phyloP scores from a whole-genome alignment of 2,888 invertebrate genomes.

The Petrolisthes manimaculis region DNA sequence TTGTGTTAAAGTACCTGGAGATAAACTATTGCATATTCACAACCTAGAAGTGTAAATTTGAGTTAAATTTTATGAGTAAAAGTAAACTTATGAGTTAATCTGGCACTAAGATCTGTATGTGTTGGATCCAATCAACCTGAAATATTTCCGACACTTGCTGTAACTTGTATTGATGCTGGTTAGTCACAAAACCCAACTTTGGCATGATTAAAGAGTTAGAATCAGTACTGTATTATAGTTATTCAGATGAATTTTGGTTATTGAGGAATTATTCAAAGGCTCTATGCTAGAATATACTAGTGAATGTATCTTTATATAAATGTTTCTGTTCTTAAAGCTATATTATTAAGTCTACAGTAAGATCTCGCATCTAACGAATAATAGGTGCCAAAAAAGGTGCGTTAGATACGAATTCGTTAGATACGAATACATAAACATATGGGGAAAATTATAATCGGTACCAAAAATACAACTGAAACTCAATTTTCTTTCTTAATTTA shows the following conservation, averaged over 20 bases:
- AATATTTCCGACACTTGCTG: conserved; percentile 12
- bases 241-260: conserved; percentile 5
- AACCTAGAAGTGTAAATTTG: background rate
- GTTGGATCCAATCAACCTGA: conserved; percentile 44
- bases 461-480: too few relatives aligned
- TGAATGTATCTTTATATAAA: background rate
- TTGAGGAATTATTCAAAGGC: background rate
- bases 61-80: conserved; percentile 8
- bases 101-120: conserved; percentile 37
- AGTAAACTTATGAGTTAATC: conserved; percentile 2
- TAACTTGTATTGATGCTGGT: conserved; percentile 17
- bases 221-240: background rate
- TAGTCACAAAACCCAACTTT: conserved; percentile 28
- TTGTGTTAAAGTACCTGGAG: background rate
- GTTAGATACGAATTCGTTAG: too few relatives aligned
- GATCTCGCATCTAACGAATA: too few relatives aligned
- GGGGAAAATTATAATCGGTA: too few relatives aligned
- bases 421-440: too few relatives aligned
- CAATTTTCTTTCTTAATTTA: too few relatives aligned
- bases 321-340: conserved; percentile 38
- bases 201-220: conserved; percentile 2
- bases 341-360: conserved; percentile 49
- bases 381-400: too few relatives aligned
- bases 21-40: background rate
- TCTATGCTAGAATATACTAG: background rate